A percentile compares a stretch with the other conserved stretches of the same genome.
Evolutionary conservation across 1,140 invertebrate species (phyloP).

Genomic region (Octopus bimaculoides): DNA sequence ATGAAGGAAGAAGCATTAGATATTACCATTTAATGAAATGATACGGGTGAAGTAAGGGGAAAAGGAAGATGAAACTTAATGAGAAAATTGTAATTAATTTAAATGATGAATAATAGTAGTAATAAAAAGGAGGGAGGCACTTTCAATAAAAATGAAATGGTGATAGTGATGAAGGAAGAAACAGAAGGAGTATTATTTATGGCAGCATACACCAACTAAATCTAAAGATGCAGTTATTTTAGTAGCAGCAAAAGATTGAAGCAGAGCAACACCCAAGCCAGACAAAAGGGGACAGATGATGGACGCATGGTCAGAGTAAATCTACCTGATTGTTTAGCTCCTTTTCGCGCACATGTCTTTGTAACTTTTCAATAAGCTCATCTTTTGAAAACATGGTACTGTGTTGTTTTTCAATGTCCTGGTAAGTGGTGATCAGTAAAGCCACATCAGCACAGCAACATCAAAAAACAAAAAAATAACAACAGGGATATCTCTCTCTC

Average conservation of each 20-base stretch:
- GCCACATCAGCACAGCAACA: too few species aligned
- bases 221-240: conserved; percentile 1
- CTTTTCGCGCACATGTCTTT: not conserved
- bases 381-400: conserved; percentile 4
- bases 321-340: conserved; percentile 7
- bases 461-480: too few species aligned
- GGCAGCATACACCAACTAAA: not conserved
- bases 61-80: too few species aligned
- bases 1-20: too few species aligned
- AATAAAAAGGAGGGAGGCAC: too few species aligned
- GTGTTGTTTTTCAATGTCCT: not conserved
- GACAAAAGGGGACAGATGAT: not conserved
- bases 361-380: conserved; percentile 7
- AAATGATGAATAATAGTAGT: too few species aligned
- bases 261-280: not conserved
- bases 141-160: too few species aligned
- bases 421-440: not conserved
- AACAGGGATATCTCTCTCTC: too few species aligned
- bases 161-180: too few species aligned
- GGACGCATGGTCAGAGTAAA: not conserved
- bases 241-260: not conserved
- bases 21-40: too few species aligned
- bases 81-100: too few species aligned
- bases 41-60: too few species aligned
- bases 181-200: not conserved